Base-by-base conservation (phyloP, 2,113 vertebrate species). In the Piaya cayana region DNA sequence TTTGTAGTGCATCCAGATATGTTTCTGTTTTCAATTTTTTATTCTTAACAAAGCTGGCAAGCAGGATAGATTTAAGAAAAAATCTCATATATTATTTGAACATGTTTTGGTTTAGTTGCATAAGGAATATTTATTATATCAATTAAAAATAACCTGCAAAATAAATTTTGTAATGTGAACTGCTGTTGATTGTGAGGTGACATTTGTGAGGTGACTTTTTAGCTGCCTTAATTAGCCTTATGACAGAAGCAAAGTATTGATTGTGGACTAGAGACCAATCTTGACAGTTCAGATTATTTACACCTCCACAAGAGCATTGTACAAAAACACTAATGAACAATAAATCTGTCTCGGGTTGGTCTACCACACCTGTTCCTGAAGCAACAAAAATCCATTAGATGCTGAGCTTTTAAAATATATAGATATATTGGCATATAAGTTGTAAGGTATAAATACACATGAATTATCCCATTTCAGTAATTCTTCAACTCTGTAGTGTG, bases 181-280 rank as follows among this genome's bases (percentile, higher is more conserved):
- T 97, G 92, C 95, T 97, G 97, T 95, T 97, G 96, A 97, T 97
- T 96, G 95, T 96, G 92, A 97, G 91, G 94, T 97, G 97, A 97
- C 97, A 98, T 97, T 98, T 98, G 98, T 96, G 95, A 97, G 96
- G 97, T 97, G 97, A 97, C 98, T 98, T 98, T 98, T 98, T 97
- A 97, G 91, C 97, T 97, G 94, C 96, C 97, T 95, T 98, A 98
- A 98, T 98, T 98, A 98, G 97, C 96, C 97, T 97, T 98, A 97
- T 98, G 98, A 98, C 98, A 98, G 98, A 98, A 97, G 95, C 96
- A 94, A 97, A 97, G 97, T 98, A 98, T 98, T 98, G 98, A 98
- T 98, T 98, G 98, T 98, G 96, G 97, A 91, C 97, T 97, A 92
- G 98, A 98, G 98, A 98, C 98, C 97, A 96, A 62, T 97, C 97